phyloP scores from a whole-genome alignment of 2,888 invertebrate genomes.

The Endotricha flammealis region DNA sequence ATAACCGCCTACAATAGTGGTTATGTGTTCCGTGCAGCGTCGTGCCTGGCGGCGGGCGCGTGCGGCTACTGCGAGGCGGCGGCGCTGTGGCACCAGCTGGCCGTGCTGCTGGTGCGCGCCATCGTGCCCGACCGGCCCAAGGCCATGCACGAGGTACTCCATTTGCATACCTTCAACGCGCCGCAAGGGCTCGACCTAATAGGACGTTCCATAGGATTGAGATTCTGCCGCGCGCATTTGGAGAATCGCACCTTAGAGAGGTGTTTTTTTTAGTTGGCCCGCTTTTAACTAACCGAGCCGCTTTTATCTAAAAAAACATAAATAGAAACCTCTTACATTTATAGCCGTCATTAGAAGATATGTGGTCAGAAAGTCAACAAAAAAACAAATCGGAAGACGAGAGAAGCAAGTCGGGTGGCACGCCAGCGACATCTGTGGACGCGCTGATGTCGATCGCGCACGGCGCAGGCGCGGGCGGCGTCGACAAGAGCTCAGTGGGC shows the following conservation, averaged over 20 bases:
- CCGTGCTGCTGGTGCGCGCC: slow-evolving; percentile 87
- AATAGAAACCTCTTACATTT: no score
- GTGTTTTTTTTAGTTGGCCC: no score
- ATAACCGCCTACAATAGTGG: no score
- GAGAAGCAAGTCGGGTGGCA: slow-evolving; percentile 43
- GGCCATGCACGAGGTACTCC: slow-evolving; percentile 85
- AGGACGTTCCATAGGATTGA: no score
- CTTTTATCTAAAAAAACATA: no score
- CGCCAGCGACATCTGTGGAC: slow-evolving; percentile 40
- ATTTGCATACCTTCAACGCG: no score
- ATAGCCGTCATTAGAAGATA: slow-evolving; percentile 78
- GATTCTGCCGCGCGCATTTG: no score
- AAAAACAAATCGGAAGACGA: slow-evolving; percentile 85
- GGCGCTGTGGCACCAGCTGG: slow-evolving; percentile 96
- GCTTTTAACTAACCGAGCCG: no score
- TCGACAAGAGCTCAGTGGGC: slow-evolving; percentile 87
- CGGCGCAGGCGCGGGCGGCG: slow-evolving; percentile 20
- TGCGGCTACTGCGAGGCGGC: slow-evolving; percentile 96
- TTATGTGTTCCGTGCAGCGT: slow-evolving; percentile 41
- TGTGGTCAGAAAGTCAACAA: slow-evolving; percentile 76
- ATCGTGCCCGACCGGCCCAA: slow-evolving; percentile 86
- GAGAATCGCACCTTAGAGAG: no score
- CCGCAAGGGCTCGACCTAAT: no score
- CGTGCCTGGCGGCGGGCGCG: slow-evolving; percentile 76
- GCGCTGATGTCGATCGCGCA: slow-evolving; percentile 58